phyloP scores from a whole-genome alignment of 2,113 vertebrate genomes.

The Dicerorhinus sumatrensis region DNA sequence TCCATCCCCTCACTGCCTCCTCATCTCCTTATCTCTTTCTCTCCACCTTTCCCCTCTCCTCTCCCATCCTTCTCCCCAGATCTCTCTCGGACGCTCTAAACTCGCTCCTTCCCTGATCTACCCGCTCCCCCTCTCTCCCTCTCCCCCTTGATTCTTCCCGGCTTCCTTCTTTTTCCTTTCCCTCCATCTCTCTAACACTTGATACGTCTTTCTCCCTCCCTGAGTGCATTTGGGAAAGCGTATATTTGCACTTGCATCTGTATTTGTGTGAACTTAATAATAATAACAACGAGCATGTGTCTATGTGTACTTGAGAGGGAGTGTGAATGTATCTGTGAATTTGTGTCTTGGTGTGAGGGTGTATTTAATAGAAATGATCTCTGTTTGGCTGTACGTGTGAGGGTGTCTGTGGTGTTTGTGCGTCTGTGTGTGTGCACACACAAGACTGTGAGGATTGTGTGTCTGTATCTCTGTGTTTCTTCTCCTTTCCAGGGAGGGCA shows the following conservation, averaged over 20 bases:
- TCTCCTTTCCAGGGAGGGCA: not conserved
- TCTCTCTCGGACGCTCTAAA: not conserved
- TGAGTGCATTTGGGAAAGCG: not conserved
- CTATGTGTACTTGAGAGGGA: conserved; percentile 54
- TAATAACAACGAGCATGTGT: not conserved
- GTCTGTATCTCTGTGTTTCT: not conserved
- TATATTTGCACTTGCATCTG: not conserved
- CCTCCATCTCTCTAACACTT: not conserved
- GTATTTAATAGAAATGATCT: not conserved
- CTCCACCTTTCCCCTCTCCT: not conserved
- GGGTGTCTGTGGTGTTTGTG: not conserved
- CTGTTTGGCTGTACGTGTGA: conserved; percentile 19
- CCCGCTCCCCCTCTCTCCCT: not conserved
- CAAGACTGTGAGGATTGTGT: not conserved
- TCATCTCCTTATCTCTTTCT: conserved; percentile 56
- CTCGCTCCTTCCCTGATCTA: not conserved
- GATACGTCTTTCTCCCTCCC: not conserved
- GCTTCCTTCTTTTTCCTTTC: not conserved
- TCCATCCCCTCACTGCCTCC: conserved; percentile 73
- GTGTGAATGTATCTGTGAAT: not conserved
- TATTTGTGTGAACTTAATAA: conserved; percentile 27
- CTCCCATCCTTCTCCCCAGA: not conserved
- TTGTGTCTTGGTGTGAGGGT: not conserved
- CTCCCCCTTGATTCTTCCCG: not conserved
- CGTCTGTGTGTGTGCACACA: not conserved